phyloP scores from a whole-genome alignment of 2,888 invertebrate species.

The Heteromurus nitidus region DNA sequence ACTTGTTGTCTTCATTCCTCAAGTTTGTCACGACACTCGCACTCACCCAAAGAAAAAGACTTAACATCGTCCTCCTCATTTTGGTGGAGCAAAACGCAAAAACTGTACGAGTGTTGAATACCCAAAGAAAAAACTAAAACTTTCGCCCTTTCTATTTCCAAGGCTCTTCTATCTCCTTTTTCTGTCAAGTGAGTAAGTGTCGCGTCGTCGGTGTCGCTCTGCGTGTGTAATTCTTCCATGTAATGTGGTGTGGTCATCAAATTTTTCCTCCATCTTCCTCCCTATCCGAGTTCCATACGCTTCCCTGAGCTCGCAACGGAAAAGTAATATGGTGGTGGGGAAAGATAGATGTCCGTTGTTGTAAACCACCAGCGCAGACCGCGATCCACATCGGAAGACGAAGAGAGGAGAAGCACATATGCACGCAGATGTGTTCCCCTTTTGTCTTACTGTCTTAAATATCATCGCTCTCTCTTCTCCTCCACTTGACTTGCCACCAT shows the following conservation, averaged over 20 bases:
- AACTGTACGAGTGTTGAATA: conserved; percentile 23
- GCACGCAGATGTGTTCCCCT: conserved; percentile 39
- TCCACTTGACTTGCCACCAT: conserved; percentile 59
- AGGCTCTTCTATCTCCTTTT: background rate
- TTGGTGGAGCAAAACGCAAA: background rate
- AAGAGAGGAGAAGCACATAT: conserved; percentile 28
- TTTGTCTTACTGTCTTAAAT: conserved; percentile 20
- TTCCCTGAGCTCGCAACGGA: background rate
- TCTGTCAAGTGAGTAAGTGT: conserved; percentile 14
- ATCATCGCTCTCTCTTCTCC: conserved; percentile 37
- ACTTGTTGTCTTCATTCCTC: conserved; percentile 61
- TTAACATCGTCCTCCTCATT: conserved; percentile 9
- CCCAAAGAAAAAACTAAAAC: no score
- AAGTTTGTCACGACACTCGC: conserved; percentile 64
- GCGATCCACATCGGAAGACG: background rate
- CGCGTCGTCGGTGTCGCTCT: background rate
- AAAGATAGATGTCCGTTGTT: conserved; percentile 11
- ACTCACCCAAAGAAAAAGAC: conserved; percentile 36
- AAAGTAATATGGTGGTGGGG: background rate
- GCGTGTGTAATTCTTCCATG: background rate
- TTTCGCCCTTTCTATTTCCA: no score
- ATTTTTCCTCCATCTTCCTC: conserved; percentile 22
- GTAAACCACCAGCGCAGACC: background rate
- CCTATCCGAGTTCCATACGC: background rate
- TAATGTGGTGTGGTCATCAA: conserved; percentile 24